Percentiles rank a stretch among this genome's conserved stretches.
Evolutionary conservation across 2,888 invertebrate species (phyloP).

Genomic region (Priocnemis perturbator): DNA sequence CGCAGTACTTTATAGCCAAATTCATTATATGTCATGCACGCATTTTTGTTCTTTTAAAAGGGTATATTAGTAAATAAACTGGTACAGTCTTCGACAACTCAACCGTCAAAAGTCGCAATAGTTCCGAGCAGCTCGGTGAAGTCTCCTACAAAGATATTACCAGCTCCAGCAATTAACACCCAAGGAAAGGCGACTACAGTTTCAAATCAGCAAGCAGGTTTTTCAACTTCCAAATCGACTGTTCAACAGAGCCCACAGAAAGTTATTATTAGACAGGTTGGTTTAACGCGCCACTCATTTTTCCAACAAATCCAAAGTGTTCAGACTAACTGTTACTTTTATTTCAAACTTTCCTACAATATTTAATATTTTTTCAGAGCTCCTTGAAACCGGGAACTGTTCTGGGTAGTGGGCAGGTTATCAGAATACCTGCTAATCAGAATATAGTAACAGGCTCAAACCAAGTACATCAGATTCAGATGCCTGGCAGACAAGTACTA

Average conservation of each 20-base stretch:
- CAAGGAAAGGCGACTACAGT: conserved; percentile 62
- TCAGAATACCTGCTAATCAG: conserved; percentile 76
- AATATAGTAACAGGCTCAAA: conserved; percentile 73
- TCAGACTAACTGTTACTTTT: too few relatives aligned
- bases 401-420: conserved; percentile 74
- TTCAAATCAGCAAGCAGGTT: conserved; percentile 63
- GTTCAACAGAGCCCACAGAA: conserved; percentile 76
- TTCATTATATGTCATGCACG: background rate
- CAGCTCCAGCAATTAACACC: conserved; percentile 76
- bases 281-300: conserved; percentile 5
- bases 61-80: conserved; percentile 77
- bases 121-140: conserved; percentile 77
- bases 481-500: conserved; percentile 83
- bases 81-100: conserved; percentile 69
- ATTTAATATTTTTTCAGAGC: conserved; percentile 59
- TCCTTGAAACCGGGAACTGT: conserved; percentile 73
- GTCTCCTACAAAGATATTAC: conserved; percentile 84
- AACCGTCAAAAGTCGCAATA: conserved; percentile 72
- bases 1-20: background rate
- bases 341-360: too few relatives aligned
- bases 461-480: conserved; percentile 84
- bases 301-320: background rate
- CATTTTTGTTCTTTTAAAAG: conserved; percentile 44
- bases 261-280: conserved; percentile 77
- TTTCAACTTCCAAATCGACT: conserved; percentile 62